A percentile compares a stretch with the other conserved stretches of the same genome.
These are phyloP conservation scores for Drosophila antonietae DNA, from an alignment of 2,888 invertebrate genomes.

Conservation along the genomic window DNA sequence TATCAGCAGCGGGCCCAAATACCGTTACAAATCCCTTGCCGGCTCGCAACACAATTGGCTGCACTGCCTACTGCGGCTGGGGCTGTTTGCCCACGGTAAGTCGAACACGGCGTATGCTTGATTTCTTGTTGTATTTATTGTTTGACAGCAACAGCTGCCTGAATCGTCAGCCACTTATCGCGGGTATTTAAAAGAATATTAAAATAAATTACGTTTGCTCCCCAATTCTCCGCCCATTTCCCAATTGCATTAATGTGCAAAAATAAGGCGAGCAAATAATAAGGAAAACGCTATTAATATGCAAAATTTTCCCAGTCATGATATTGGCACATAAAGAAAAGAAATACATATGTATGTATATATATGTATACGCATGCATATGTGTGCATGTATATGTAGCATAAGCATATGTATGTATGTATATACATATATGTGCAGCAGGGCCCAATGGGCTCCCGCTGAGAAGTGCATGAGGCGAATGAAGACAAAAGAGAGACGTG, in stretches of 20 bases:
- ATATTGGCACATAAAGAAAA: conserved; percentile 37
- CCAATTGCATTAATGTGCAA: conserved; percentile 3
- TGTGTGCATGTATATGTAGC: neutral
- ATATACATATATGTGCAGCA: neutral
- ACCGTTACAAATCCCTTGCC: conserved; percentile 50
- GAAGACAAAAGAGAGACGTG: neutral
- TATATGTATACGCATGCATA: too few relatives aligned
- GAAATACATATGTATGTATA: neutral
- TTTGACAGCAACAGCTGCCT: conserved; percentile 28
- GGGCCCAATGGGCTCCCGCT: conserved; percentile 4
- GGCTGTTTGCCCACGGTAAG: conserved; percentile 62
- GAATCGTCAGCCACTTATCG: conserved; percentile 2
- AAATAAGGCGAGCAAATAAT: conserved; percentile 4
- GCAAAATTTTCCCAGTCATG: conserved; percentile 33
- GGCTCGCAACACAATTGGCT: conserved; percentile 61
- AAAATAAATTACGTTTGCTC: conserved; percentile 31
- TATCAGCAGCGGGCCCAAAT: conserved; percentile 34
- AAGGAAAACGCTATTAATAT: conserved; percentile 65
- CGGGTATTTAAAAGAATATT: conserved; percentile 62
- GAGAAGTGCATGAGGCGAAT: conserved; percentile 9
- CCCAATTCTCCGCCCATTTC: conserved; percentile 6
- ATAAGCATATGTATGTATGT: neutral
- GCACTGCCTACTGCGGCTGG: conserved; percentile 57
- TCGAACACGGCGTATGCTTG: conserved; percentile 57
- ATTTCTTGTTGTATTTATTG: conserved; percentile 57